Percentiles rank a stretch among this genome's conserved stretches.
phyloP scores from a whole-genome alignment of 92 coral and sea anemone species.

The Epizoanthus illoricatus region DNA sequence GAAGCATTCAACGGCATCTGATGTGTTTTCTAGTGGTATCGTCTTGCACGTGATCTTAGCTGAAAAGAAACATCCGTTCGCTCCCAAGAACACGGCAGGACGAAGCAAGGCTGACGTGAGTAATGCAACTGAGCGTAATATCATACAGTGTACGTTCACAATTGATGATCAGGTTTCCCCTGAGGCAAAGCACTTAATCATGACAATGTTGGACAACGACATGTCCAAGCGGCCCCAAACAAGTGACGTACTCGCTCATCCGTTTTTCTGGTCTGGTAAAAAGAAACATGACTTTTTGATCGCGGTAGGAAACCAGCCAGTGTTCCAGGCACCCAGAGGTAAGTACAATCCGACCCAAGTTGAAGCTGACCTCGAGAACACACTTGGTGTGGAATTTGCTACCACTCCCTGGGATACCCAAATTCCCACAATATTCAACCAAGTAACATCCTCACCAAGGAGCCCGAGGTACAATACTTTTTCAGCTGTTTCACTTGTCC shows the following conservation, averaged over 20 bases:
- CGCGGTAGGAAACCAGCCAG: slow-evolving; percentile 21
- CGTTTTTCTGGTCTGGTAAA: slow-evolving; percentile 19
- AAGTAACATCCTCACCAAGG: slow-evolving; percentile 24
- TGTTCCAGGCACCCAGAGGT: background rate
- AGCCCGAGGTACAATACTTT: slow-evolving; percentile 4
- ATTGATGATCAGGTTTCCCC: slow-evolving; percentile 3
- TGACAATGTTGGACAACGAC: slow-evolving; percentile 8
- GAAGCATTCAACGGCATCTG: slow-evolving; percentile 1
- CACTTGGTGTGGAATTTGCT: background rate
- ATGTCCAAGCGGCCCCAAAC: background rate
- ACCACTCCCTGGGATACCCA: slow-evolving; percentile 6
- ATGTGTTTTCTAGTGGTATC: slow-evolving; percentile 15
- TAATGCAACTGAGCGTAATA: background rate
- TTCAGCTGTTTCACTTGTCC: background rate
- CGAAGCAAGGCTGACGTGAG: background rate
- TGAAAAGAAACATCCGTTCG: slow-evolving; percentile 26
- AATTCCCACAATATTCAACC: background rate
- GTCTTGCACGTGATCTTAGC: slow-evolving; percentile 18
- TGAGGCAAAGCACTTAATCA: slow-evolving; percentile 3
- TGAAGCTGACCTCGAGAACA: background rate
- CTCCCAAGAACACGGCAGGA: background rate
- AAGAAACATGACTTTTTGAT: slow-evolving; percentile 5
- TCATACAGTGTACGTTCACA: background rate
- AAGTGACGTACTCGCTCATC: background rate
- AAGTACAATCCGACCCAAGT: background rate